Evolutionary conservation across 2,113 vertebrate species (phyloP), one percentile per base, ranked within the genome.

Genomic region (Irena cyanogastra): DNA sequence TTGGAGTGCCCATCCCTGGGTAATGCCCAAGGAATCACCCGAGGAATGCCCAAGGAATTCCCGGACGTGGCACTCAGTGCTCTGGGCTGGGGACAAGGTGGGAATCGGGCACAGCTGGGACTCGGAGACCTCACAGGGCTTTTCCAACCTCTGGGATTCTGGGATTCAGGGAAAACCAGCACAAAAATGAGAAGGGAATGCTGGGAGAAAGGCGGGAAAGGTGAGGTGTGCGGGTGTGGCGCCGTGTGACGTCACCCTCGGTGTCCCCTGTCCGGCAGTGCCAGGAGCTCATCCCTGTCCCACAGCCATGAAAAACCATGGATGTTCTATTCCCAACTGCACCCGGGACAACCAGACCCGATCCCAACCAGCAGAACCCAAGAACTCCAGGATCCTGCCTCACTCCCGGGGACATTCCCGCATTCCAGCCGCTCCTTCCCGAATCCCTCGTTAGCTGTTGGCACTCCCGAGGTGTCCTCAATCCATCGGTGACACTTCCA

Each of bases 401-500:
- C 15, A 0, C 7, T 82, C 42, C 52, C 9, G 6, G 77, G 39
- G 52, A 24, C 47, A 2, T 12, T 4, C 11, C 37, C 15, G 7
- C 70, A 33, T 37, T 14, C 30, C 27, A 63, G 8, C 59, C 74
- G 94, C 26, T 93, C 95, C 94, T 94, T 83, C 87, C 95, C 95
- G 83, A 63, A 74, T 90, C 88, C 94, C 95, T 95, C 54, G 69
- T 97, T 92, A 94, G 94, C 97, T 95, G 56, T 41, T 84, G 83
- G 84, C 72, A 0, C 28, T 91, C 88, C 65, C 44, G 9, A 1
- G 17, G 52, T 71, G 70, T 57, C 88, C 87, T 56, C 93, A 70
- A 94, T 86, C 92, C 95, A 89, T 94, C 59, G 83, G 81, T 80
- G 35, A 3, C 95, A 65, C 96, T 90, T 13, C 2, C 85, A 33